Conservation (phyloP, 92 coral and sea anemone species). For the Isaurus tuberculatus region DNA sequence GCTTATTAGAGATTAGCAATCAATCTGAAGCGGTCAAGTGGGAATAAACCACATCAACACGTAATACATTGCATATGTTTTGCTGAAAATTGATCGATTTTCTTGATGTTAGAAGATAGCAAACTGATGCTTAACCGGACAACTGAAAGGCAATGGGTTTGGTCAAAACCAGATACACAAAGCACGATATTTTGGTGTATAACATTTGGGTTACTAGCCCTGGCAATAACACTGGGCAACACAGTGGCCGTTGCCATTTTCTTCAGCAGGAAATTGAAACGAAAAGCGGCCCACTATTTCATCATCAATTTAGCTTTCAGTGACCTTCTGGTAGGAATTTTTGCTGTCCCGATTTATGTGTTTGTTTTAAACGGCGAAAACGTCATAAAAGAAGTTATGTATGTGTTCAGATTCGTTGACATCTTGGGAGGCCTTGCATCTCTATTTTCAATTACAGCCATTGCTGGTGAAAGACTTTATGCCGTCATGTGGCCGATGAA, state of each 20-base stretch:
- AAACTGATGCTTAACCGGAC: neutral
- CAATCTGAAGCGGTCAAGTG: no score
- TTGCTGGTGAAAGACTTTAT: slow-evolving; percentile 73
- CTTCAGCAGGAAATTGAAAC: slow-evolving; percentile 54
- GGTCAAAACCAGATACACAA: neutral
- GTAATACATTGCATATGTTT: neutral
- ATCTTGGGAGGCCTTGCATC: slow-evolving; percentile 80
- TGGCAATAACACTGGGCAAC: slow-evolving; percentile 65
- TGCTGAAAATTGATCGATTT: neutral
- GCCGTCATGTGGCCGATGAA: slow-evolving; percentile 73
- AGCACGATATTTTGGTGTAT: slow-evolving; percentile 65
- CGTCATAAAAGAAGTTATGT: neutral
- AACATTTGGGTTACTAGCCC: slow-evolving; percentile 68
- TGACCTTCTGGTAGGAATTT: slow-evolving; percentile 78
- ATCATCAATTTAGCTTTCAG: slow-evolving; percentile 77
- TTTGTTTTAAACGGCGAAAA: slow-evolving; percentile 57
- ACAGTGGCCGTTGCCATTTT: slow-evolving; percentile 66
- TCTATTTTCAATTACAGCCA: slow-evolving; percentile 72
- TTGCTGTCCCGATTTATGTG: slow-evolving; percentile 79
- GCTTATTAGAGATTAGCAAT: no score
- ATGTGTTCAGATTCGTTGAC: slow-evolving; percentile 54
- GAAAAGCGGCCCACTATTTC: slow-evolving; percentile 68
- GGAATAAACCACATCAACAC: neutral
- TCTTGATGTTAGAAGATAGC: neutral
- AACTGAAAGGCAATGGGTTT: neutral